Evolutionary conservation across 2,888 invertebrate species (phyloP), one percentile per base, ranked within the genome.

Genomic region (Metalampra italica): DNA sequence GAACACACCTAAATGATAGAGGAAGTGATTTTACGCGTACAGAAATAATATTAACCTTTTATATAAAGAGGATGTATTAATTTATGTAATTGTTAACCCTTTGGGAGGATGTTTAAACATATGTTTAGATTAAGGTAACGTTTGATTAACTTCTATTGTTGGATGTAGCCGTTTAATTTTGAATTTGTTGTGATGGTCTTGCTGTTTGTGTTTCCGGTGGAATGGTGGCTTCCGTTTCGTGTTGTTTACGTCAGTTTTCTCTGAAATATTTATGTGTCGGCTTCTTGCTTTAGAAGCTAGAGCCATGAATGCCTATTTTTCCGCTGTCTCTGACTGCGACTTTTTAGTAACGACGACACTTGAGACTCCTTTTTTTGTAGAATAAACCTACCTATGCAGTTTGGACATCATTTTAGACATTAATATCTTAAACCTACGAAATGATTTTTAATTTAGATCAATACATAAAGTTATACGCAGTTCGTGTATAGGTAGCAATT

Each of bases 61-160:
- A 45, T 34, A 36, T 22, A 40, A 8, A 75, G 64, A 81, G 86
- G 85, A 85, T 80, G 82, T 85, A 85, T 88, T 87, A 86, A 88
- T 85, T 85, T 85, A 85, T 84, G 72, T 84, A 82, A 86, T 83
- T 82, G 78, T 84, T 78, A 87, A 83, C 83, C 87, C 85, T 84
- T 85, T 73, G 57, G 54, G 56, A 58, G 64, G 68, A 70, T 72
- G 66, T 66, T n/a, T 44, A 81, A 81, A 78, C 86, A 87, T 82
- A 78, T 87, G 86, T 80, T 82, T 74, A 67, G 71, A 64, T 60
- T 60, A 52, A 54, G 58, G 58, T 52, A 51, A 52, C 61, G 59
- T 66, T 68, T 75, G 82, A 83, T 85, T 82, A 82, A 77, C 72
- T 70, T 65, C 66, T 72, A 70, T 74, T 70, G 76, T 74, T 52